Conservation (phyloP, 2,113 vertebrate genomes). For the Colius striatus region DNA sequence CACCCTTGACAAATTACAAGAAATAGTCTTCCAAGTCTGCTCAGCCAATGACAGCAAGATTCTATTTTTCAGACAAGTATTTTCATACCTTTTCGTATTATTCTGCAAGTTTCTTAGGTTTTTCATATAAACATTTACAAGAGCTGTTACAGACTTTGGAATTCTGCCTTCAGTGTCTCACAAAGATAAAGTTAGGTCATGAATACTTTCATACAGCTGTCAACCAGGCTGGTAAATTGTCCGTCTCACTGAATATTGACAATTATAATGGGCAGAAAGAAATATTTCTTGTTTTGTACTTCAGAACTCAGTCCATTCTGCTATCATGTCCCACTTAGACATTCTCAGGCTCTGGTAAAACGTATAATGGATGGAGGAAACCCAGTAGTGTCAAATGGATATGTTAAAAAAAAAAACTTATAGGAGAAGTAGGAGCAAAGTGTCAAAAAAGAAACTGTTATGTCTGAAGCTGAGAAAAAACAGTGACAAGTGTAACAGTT, state of each 20-base stretch:
- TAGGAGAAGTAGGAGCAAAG: background rate
- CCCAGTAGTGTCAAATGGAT: background rate
- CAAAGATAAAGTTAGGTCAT: background rate
- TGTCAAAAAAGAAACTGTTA: background rate
- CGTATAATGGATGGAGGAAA: background rate
- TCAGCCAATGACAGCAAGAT: background rate
- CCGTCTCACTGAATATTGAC: background rate
- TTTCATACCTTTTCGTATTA: background rate
- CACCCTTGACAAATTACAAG: background rate
- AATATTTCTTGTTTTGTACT: background rate
- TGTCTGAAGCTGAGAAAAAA: background rate
- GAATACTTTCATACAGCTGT: background rate
- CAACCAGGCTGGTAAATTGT: background rate
- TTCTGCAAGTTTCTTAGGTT: background rate
- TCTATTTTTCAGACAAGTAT: background rate
- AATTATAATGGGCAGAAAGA: background rate
- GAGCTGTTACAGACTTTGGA: background rate
- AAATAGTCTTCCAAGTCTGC: background rate
- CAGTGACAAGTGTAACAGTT: background rate
- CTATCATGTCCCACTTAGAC: background rate
- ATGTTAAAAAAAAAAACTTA: background rate
- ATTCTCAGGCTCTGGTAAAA: background rate
- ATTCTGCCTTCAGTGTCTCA: background rate
- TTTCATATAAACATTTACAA: background rate
- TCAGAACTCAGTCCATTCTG: background rate